phyloP scores from a whole-genome alignment of 2,888 invertebrate genomes.

The Perdita meconis region DNA sequence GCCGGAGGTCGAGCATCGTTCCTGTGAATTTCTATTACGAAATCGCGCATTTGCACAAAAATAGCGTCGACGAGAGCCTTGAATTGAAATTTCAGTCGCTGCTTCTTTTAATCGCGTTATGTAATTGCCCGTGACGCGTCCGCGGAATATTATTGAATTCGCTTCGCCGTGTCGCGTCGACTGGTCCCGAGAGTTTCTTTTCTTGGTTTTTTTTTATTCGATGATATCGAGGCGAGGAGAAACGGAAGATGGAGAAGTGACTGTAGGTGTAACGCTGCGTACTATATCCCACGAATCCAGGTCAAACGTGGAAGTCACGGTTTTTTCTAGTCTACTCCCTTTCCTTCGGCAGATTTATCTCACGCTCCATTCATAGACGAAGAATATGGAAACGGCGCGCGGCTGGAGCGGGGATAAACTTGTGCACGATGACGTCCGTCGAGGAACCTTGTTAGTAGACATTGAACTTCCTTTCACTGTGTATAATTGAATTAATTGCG shows the following conservation, averaged over 20 bases:
- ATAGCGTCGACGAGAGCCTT: not conserved
- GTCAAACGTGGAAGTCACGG: slow-evolving; percentile 39
- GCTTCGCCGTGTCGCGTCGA: not conserved
- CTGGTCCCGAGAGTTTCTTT: not conserved
- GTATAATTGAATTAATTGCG: slow-evolving; percentile 57
- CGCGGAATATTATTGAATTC: slow-evolving; percentile 3
- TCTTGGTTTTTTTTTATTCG: not conserved
- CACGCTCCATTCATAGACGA: slow-evolving; percentile 27
- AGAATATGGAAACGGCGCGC: slow-evolving; percentile 14
- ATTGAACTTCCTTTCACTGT: slow-evolving; percentile 59
- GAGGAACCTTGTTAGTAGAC: slow-evolving; percentile 46
- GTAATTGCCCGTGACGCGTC: not conserved
- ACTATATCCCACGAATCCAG: slow-evolving; percentile 31
- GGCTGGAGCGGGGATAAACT: slow-evolving; percentile 13
- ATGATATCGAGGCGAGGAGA: not conserved
- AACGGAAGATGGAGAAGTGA: not conserved
- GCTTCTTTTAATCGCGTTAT: slow-evolving; percentile 4
- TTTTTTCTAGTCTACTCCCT: slow-evolving; percentile 33
- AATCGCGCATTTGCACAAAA: not conserved
- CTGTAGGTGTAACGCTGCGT: too few species aligned
- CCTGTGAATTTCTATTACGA: slow-evolving; percentile 6
- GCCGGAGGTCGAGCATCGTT: slow-evolving; percentile 24
- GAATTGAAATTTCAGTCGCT: slow-evolving; percentile 1
- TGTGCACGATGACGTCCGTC: slow-evolving; percentile 30
- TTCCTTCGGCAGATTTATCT: slow-evolving; percentile 44